A percentile compares a stretch with the other conserved stretches of the same genome.
phyloP scores from a whole-genome alignment of 2,797 vertebrate species.

The Rhodeus uyekii region DNA sequence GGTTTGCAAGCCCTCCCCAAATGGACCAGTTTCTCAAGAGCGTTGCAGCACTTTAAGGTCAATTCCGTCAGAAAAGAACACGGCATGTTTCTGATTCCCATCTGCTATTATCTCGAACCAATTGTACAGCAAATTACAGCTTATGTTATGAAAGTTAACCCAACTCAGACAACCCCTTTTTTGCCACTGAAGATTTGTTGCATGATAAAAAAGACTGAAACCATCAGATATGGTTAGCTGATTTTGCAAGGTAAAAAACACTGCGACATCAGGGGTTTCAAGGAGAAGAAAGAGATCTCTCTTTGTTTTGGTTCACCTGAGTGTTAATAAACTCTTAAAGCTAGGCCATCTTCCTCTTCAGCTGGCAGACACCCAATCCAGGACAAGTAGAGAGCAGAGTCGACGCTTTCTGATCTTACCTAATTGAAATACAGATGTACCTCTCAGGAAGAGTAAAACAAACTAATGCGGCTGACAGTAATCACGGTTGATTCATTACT shows the following conservation, averaged over 20 bases:
- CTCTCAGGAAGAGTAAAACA: constrained; percentile 27
- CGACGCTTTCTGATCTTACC: constrained; percentile 41
- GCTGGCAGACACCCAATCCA: constrained; percentile 45
- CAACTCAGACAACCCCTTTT: neutral
- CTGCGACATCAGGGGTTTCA: neutral
- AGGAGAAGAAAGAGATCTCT: constrained; percentile 16
- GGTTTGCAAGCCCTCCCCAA: constrained; percentile 3
- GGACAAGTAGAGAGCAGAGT: constrained; percentile 24
- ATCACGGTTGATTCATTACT: constrained; percentile 19
- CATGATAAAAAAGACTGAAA: neutral
- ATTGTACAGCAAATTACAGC: neutral
- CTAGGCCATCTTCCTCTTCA: constrained; percentile 19
- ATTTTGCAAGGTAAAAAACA: neutral
- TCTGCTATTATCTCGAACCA: constrained; percentile 3
- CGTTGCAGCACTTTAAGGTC: neutral
- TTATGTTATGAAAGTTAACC: neutral
- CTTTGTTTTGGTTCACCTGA: constrained; percentile 16
- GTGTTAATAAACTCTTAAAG: constrained; percentile 29
- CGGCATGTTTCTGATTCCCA: constrained; percentile 6
- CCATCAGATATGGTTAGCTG: neutral
- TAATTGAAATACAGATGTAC: constrained; percentile 51
- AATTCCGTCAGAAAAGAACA: constrained; percentile 14
- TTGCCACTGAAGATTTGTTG: neutral
- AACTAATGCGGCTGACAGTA: neutral
- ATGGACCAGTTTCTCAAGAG: neutral